A percentile compares a stretch with the other conserved stretches of the same genome.
Conservation (phyloP, 2,113 vertebrate genomes). For the Thunnus thynnus region DNA sequence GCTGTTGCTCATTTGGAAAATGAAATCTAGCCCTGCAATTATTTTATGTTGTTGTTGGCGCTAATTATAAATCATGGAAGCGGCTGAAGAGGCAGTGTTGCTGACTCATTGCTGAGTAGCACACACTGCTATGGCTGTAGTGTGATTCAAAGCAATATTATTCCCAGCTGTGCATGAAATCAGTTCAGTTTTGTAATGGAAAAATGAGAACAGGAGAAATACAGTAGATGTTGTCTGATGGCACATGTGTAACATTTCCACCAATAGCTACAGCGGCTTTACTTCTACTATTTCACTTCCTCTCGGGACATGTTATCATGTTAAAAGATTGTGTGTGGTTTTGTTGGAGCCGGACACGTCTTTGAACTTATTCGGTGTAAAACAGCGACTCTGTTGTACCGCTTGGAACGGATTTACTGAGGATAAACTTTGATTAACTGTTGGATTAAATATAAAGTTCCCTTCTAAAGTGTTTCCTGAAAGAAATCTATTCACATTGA, state of each 20-base stretch:
- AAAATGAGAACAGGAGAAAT: conserved; percentile 53
- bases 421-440: background rate
- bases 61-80: conserved; percentile 70
- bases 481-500: too few species aligned
- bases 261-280: background rate
- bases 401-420: background rate
- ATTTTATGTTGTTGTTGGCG: conserved; percentile 76
- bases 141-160: conserved; percentile 64
- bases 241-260: conserved; percentile 6
- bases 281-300: background rate
- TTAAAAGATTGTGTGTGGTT: conserved; percentile 25
- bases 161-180: conserved; percentile 78
- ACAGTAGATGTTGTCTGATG: conserved; percentile 28
- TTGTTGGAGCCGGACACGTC: conserved; percentile 27
- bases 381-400: conserved; percentile 2
- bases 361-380: conserved; percentile 33
- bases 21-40: conserved; percentile 69
- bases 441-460: background rate
- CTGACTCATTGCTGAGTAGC: conserved; percentile 67
- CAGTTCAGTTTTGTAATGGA: conserved; percentile 69
- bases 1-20: conserved; percentile 77
- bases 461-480: too few species aligned
- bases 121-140: conserved; percentile 49
- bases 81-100: conserved; percentile 46
- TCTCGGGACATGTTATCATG: conserved; percentile 20